These are phyloP conservation scores for Amazona finschi DNA, from an alignment of 2,797 vertebrate species.

Conservation along the genomic window DNA sequence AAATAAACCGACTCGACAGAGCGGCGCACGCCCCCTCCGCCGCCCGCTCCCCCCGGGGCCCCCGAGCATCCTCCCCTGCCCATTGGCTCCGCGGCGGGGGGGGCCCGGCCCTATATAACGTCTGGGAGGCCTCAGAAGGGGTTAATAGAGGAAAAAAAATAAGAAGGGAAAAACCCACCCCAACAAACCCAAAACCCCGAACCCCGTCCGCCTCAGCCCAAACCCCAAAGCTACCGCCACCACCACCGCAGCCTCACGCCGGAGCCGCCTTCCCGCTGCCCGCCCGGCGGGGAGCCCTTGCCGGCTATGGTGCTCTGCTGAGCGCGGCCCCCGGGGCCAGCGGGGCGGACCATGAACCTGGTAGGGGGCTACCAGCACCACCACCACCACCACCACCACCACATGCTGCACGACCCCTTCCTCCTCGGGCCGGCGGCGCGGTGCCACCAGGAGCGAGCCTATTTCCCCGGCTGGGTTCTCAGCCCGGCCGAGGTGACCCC, in stretches of 20 bases:
- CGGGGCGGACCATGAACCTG: constrained; percentile 85
- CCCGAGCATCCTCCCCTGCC: constrained; percentile 59
- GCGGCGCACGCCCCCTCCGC: constrained; percentile 13
- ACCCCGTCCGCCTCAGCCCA: not conserved
- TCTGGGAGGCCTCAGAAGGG: constrained; percentile 65
- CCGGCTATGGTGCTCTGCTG: not conserved
- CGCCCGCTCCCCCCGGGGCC: constrained; percentile 13
- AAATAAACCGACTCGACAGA: not conserved
- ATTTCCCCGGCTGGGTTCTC: constrained; percentile 91
- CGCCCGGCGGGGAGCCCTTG: not conserved
- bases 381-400: constrained; percentile 86
- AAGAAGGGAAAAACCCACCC: not conserved
- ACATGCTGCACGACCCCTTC: constrained; percentile 90
- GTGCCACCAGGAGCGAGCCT: constrained; percentile 89
- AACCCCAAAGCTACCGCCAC: not conserved
- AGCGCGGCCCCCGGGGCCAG: constrained; percentile 36
- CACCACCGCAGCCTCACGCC: not conserved
- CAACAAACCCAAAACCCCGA: not conserved
- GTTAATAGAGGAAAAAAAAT: constrained; percentile 31
- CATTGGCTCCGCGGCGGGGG: constrained; percentile 68
- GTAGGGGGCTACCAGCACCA: constrained; percentile 91
- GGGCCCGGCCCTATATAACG: constrained; percentile 69
- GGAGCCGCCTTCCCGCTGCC: not conserved
- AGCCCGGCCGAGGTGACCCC: constrained; percentile 83
- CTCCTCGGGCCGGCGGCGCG: constrained; percentile 85